phyloP scores from a whole-genome alignment of 1,140 invertebrate species.

The Aphelinus certus region DNA sequence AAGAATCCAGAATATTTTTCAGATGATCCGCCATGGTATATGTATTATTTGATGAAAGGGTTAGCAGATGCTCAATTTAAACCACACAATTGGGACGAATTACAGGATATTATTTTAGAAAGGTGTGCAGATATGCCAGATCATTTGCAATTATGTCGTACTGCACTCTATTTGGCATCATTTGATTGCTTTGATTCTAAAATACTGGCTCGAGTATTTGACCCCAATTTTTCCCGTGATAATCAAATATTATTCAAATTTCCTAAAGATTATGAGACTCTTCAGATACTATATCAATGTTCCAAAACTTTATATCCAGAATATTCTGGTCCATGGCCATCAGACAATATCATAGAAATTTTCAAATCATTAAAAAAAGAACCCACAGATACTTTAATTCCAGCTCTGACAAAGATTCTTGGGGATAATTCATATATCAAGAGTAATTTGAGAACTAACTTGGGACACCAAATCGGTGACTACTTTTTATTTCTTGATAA shows the following conservation, averaged over 20 bases:
- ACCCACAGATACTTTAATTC: conserved; percentile 50
- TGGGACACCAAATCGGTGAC: conserved; percentile 65
- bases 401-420: conserved; percentile 59
- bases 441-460: conserved; percentile 58
- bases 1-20: conserved; percentile 20
- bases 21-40: neutral
- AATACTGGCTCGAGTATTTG: conserved; percentile 52
- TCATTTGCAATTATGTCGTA: conserved; percentile 43
- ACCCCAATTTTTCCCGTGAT: no score
- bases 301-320: conserved; percentile 66
- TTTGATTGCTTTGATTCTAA: conserved; percentile 67
- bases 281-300: conserved; percentile 68
- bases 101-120: conserved; percentile 6
- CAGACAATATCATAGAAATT: conserved; percentile 45
- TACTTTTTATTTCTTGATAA: conserved; percentile 15
- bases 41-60: conserved; percentile 62
- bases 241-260: neutral
- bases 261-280: neutral
- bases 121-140: no score
- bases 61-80: conserved; percentile 69
- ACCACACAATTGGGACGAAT: conserved; percentile 68
- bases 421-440: conserved; percentile 59
- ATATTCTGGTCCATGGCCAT: conserved; percentile 59
- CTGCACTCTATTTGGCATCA: conserved; percentile 65
- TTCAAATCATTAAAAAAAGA: conserved; percentile 5